These are phyloP conservation scores for Scaptomyza montana DNA, from an alignment of 1,140 invertebrate genomes.

Conservation along the genomic window DNA sequence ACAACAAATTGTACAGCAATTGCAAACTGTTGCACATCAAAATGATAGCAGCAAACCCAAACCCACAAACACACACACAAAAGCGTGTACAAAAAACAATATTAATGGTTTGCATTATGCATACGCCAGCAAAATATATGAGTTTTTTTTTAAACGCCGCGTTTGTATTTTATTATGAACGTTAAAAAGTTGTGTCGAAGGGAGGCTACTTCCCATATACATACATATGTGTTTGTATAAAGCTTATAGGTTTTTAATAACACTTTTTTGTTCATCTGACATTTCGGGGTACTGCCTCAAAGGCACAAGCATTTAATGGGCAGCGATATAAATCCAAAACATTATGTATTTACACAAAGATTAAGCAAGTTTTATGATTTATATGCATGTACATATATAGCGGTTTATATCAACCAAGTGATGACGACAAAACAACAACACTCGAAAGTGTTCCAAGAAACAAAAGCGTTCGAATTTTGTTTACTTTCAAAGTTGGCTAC, in stretches of 20 bases:
- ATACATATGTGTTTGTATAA: conserved; percentile 31
- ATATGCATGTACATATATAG: no score
- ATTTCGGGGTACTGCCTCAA: conserved; percentile 9
- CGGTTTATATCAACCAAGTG: conserved; percentile 8
- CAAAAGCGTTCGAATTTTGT: conserved; percentile 1
- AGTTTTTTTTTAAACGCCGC: conserved; percentile 21
- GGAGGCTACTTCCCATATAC: neutral
- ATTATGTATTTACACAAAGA: conserved; percentile 37
- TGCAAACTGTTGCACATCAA: conserved; percentile 75
- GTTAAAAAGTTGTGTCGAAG: conserved; percentile 40
- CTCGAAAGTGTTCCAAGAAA: neutral
- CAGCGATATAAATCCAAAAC: conserved; percentile 30
- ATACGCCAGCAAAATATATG: conserved; percentile 36
- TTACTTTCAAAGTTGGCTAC: neutral
- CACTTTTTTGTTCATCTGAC: conserved; percentile 61
- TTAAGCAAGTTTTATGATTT: conserved; percentile 42
- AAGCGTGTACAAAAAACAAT: conserved; percentile 31
- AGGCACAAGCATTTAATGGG: conserved; percentile 64
- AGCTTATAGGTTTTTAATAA: conserved; percentile 75
- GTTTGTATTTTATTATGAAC: conserved; percentile 69
- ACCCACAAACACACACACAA: neutral
- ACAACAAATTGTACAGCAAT: conserved; percentile 52
- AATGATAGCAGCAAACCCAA: conserved; percentile 30
- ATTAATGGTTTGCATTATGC: conserved; percentile 67
- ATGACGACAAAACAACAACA: neutral